Percentiles rank a stretch among this genome's conserved stretches.
Evolutionary conservation across 2,113 vertebrate genomes (phyloP).

Genomic region (Pterophyllum scalare): DNA sequence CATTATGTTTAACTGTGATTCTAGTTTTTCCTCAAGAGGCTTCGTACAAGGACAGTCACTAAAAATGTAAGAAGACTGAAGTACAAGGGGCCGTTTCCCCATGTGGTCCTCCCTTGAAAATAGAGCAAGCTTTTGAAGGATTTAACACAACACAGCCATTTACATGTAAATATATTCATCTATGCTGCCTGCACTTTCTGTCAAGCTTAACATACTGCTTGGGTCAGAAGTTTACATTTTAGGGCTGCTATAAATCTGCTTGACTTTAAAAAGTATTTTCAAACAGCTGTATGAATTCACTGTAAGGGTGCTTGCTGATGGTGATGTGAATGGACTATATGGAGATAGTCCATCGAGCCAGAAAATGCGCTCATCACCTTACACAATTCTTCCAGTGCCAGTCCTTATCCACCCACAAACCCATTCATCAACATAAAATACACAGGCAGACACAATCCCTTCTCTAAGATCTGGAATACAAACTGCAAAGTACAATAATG

Average conservation of each 20-base stretch:
- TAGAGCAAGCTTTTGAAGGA: constrained; percentile 20
- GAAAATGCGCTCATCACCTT: not conserved
- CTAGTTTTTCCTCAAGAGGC: not conserved
- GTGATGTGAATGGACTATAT: not conserved
- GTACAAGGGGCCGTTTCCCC: not conserved
- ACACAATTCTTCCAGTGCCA: not conserved
- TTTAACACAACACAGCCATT: constrained; percentile 39
- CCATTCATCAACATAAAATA: constrained; percentile 8
- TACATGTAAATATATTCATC: constrained; percentile 46
- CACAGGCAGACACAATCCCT: not conserved
- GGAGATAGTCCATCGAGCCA: not conserved
- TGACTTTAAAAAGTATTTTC: not conserved
- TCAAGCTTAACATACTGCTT: not conserved
- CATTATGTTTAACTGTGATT: not conserved
- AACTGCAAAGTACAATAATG: not conserved
- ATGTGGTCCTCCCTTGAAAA: constrained; percentile 1
- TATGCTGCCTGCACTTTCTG: constrained; percentile 3
- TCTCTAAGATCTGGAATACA: constrained; percentile 1
- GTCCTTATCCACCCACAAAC: not conserved
- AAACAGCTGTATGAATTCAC: not conserved
- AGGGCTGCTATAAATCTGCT: not conserved
- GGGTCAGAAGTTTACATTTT: not conserved
- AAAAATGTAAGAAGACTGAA: constrained; percentile 7
- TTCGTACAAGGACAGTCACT: constrained; percentile 11
- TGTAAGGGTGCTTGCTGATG: not conserved